Evolutionary conservation across 2,113 vertebrate species (phyloP).

Genomic region (Buteo buteo): DNA sequence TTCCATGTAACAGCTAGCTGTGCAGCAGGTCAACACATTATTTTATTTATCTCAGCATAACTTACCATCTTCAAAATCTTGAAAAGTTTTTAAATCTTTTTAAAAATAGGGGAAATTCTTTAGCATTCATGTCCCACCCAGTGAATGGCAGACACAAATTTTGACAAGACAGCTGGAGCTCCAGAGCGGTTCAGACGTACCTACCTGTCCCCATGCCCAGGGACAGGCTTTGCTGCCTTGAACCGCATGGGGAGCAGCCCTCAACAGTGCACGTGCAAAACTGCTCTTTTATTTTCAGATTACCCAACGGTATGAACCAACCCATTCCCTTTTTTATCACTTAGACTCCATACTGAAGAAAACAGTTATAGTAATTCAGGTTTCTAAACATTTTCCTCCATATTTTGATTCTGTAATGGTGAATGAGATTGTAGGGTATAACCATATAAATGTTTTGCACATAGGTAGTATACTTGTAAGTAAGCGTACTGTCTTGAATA

Average conservation of each 20-base stretch:
- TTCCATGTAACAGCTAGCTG: neutral
- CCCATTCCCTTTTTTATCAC: neutral
- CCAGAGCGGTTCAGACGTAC: rapidly evolving
- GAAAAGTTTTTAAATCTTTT: neutral
- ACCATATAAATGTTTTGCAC: neutral
- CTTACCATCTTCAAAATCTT: neutral
- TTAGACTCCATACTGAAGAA: neutral
- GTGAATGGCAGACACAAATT: neutral
- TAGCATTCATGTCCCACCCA: neutral
- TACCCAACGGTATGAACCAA: rapidly evolving
- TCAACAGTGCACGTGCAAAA: neutral
- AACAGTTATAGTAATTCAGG: neutral
- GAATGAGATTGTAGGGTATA: neutral
- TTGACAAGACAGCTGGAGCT: neutral
- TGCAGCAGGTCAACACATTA: neutral
- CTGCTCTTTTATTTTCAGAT: neutral
- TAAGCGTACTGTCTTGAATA: neutral
- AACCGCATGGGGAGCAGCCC: neutral
- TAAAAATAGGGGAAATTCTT: neutral
- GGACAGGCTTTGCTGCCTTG: neutral
- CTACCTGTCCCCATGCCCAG: neutral
- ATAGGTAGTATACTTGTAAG: neutral
- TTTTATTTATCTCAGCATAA: neutral
- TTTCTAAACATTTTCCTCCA: neutral
- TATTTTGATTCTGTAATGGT: neutral